phyloP scores from a whole-genome alignment of 2,888 invertebrate species.

The Hyalella azteca region DNA sequence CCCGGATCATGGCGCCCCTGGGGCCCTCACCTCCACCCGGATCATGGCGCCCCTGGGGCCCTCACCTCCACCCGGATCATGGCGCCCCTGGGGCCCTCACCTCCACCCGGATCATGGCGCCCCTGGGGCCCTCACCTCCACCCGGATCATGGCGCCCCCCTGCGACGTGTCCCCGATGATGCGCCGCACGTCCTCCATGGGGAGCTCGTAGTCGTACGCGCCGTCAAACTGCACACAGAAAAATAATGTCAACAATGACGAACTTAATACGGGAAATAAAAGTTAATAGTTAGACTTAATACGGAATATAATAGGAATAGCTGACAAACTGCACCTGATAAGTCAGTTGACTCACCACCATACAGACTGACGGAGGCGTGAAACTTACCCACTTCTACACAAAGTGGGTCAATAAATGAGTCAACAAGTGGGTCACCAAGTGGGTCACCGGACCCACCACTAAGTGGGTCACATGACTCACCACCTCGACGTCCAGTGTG shows the following conservation, averaged over 20 bases:
- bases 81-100: background rate
- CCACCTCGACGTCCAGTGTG: background rate
- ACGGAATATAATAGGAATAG: background rate
- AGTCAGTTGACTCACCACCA: too few species aligned
- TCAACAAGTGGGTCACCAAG: too few species aligned
- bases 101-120: background rate
- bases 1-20: too few species aligned
- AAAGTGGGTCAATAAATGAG: too few species aligned
- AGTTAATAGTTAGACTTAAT: too few species aligned
- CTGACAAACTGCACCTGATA: background rate
- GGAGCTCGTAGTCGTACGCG: conserved; percentile 84
- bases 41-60: too few species aligned
- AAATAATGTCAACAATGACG: too few species aligned
- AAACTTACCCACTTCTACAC: too few species aligned
- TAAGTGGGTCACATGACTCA: background rate
- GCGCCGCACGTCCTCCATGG: conserved; percentile 77
- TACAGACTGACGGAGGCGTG: too few species aligned
- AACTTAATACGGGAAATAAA: too few species aligned
- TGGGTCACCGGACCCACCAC: background rate
- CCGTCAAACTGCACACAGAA: conserved; percentile 77
- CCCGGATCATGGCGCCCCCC: conserved; percentile 80
- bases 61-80: too few species aligned
- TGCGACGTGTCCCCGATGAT: conserved; percentile 72
- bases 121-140: conserved; percentile 69
- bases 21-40: too few species aligned